Conservation (phyloP, 2,888 invertebrate species). For the Notodonta dromedarius region DNA sequence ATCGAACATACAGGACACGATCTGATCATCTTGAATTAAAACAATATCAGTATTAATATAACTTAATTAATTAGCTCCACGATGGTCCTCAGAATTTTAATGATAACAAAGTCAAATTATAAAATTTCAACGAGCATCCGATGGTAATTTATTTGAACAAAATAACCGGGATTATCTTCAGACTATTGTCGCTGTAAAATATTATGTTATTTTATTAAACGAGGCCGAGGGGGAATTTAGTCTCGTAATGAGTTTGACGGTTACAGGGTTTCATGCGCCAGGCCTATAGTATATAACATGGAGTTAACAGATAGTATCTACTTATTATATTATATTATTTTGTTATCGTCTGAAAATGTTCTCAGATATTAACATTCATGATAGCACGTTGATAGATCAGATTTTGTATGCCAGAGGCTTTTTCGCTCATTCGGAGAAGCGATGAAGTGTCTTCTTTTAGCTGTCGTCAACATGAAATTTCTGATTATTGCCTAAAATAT, state of each 20-base stretch:
- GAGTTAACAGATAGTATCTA: too few relatives aligned
- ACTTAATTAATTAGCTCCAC: slow-evolving; percentile 1
- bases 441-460: too few relatives aligned
- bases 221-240: slow-evolving; percentile 8
- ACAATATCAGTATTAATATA: background rate
- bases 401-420: too few relatives aligned
- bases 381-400: too few relatives aligned
- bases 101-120: slow-evolving; percentile 20
- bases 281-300: background rate
- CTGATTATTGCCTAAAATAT: too few relatives aligned
- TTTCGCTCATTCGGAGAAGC: too few relatives aligned
- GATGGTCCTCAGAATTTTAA: background rate
- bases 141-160: slow-evolving; percentile 15
- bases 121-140: slow-evolving; percentile 13
- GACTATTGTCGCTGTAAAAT: slow-evolving; percentile 9
- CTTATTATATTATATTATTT: too few relatives aligned
- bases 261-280: slow-evolving; percentile 2
- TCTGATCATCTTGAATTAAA: background rate
- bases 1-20: background rate
- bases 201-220: slow-evolving; percentile 14
- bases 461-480: too few relatives aligned
- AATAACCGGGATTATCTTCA: slow-evolving; percentile 18
- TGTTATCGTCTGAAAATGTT: too few relatives aligned
- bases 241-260: slow-evolving; percentile 12
- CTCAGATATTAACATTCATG: too few relatives aligned